These are phyloP conservation scores for Dromas ardeola DNA, from an alignment of 2,113 vertebrate species.

Conservation along the genomic window DNA sequence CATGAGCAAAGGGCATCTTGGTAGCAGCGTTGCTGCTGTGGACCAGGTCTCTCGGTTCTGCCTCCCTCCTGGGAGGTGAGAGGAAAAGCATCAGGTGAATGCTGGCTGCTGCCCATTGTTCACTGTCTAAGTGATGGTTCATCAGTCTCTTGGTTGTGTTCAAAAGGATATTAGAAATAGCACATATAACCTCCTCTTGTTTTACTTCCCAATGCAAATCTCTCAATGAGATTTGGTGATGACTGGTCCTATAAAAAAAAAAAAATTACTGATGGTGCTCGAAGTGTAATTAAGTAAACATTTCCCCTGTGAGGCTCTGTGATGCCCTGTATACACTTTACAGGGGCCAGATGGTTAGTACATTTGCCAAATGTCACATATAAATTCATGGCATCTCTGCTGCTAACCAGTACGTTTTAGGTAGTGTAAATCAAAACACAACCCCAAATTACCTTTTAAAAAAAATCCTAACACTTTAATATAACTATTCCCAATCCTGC, in stretches of 20 bases:
- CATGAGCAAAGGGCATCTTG: accelerated
- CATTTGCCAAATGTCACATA: slow-evolving; percentile 10
- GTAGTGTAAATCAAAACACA: slow-evolving; percentile 50
- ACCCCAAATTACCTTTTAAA: slow-evolving; percentile 41
- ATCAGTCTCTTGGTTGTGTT: background rate
- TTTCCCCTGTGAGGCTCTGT: background rate
- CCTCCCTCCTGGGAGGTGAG: background rate
- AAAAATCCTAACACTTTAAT: background rate
- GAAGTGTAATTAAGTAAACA: background rate
- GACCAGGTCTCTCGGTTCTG: accelerated
- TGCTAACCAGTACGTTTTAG: background rate
- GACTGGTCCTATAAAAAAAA: slow-evolving; percentile 5
- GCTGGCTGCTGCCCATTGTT: background rate
- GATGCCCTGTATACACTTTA: background rate
- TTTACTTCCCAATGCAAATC: background rate
- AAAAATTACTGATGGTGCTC: background rate
- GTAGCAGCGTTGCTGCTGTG: background rate
- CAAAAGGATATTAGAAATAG: background rate
- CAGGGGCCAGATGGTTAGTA: slow-evolving; percentile 52
- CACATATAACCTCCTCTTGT: background rate
- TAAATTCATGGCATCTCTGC: slow-evolving; percentile 33
- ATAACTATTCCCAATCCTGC: background rate
- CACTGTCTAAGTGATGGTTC: background rate
- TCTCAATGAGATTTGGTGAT: slow-evolving; percentile 2
- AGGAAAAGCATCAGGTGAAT: accelerated